phyloP scores from a whole-genome alignment of 1,140 invertebrate species.

The Drosophila biarmipes region DNA sequence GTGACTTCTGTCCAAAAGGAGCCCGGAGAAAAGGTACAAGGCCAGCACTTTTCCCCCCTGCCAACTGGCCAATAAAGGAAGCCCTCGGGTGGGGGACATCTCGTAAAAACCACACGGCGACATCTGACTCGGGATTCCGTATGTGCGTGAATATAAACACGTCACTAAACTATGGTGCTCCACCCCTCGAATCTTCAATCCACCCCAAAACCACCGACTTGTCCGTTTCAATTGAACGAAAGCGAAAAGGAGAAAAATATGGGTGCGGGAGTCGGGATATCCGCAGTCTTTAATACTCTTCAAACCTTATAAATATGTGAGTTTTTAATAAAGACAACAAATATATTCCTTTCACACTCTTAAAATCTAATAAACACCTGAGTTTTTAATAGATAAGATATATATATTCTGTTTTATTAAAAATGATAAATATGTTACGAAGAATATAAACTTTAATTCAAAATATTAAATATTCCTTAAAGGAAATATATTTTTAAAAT shows the following conservation, averaged over 20 bases:
- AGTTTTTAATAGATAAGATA: too few relatives aligned
- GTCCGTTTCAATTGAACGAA: constrained; percentile 65
- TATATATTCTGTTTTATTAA: too few relatives aligned
- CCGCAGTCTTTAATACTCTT: not conserved
- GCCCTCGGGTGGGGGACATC: constrained; percentile 6
- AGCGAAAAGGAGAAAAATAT: constrained; percentile 29
- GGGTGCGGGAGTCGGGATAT: not conserved
- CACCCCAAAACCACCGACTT: not conserved
- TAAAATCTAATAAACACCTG: too few relatives aligned
- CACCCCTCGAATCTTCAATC: constrained; percentile 8
- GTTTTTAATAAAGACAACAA: too few relatives aligned
- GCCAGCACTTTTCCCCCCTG: constrained; percentile 66
- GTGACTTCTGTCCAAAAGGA: constrained; percentile 25
- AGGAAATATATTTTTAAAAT: too few relatives aligned
- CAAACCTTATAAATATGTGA: too few relatives aligned
- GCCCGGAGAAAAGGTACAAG: constrained; percentile 58
- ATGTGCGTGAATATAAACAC: constrained; percentile 59
- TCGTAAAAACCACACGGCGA: constrained; percentile 61
- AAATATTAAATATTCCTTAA: too few relatives aligned
- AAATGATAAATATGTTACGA: too few relatives aligned
- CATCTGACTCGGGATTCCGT: constrained; percentile 49
- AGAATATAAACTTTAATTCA: too few relatives aligned
- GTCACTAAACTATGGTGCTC: constrained; percentile 36
- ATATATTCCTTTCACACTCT: too few relatives aligned
- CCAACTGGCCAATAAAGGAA: constrained; percentile 23